Base-by-base conservation (phyloP, 2,113 vertebrate genomes). In the Callopanchax toddi region DNA sequence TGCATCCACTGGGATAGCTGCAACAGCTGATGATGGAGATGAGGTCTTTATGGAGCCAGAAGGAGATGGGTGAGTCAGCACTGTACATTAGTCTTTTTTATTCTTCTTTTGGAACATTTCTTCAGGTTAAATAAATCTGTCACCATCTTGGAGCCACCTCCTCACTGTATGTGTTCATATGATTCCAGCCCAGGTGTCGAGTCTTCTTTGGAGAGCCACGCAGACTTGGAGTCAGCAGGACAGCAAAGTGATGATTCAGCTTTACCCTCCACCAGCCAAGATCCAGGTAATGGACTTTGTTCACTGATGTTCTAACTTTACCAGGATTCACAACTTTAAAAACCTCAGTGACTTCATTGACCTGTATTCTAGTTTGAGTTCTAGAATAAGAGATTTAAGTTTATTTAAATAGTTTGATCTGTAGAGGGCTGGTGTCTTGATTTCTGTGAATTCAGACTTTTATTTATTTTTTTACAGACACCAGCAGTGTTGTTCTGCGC, bases 21-120 rank as follows among this genome's bases (percentile, higher is more conserved):
- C 91, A 8, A 86, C 93, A 9, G 89, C 91, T 0, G 97, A 98
- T 2, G 96, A 98, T n/a, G 92, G 93, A 0, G 96, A 99, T 17
- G 97, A 99, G 77, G 97, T 98, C 1, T 99, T 99, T 61, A 94
- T 96, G 80, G 95, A 97, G 82, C 93, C 93, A 2, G 97, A 99
- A 82, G 94, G 93, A 63, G 96, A 98, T 69, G 94, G 96, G 96
- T 97, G 87, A 91, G 66, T 29, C 4, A 7, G 7, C 7, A 29
- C 7, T 29, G 10, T 48, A 21, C 8, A 3, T 48, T 23, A 13
- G 6, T 23, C 5, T 48, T 16, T 3, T 5, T 4, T 48, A 25
- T 48, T 23, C 7, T 2, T 44, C 16, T 43, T 15, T n/a, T 43
- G 2, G 8, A 43, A 20, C 3, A 1, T 44, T 44, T 44, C 20